Percentiles rank a stretch among this genome's conserved stretches.
phyloP scores from a whole-genome alignment of 1,140 invertebrate genomes.

The Bombus affinis region DNA sequence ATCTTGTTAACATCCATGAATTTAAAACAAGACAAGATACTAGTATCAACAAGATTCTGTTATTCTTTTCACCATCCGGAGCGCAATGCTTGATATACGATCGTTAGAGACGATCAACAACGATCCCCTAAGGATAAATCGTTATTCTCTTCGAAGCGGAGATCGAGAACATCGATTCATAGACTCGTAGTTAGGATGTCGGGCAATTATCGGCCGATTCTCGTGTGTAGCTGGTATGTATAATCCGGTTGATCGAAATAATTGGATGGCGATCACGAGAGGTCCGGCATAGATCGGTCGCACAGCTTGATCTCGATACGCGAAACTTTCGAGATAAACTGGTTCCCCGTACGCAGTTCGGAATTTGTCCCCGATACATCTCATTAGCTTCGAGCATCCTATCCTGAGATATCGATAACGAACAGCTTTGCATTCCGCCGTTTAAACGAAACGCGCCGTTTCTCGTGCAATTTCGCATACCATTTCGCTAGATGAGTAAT shows the following conservation, averaged over 20 bases:
- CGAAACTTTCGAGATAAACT: conserved; percentile 72
- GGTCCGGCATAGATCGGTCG: conserved; percentile 46
- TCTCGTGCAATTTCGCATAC: not conserved
- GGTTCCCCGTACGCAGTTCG: conserved; percentile 60
- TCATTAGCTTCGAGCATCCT: conserved; percentile 67
- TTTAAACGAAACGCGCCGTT: not conserved
- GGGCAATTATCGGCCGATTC: conserved; percentile 12
- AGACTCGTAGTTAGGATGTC: not conserved
- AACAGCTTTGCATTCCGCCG: not conserved
- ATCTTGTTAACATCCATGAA: not conserved
- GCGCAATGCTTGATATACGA: not conserved
- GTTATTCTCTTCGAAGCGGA: not conserved
- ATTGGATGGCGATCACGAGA: not conserved
- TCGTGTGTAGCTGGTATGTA: not conserved
- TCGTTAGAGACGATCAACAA: not conserved
- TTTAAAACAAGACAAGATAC: not conserved
- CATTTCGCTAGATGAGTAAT: not conserved
- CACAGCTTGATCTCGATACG: conserved; percentile 56
- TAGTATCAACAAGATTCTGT: not conserved
- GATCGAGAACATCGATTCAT: not conserved
- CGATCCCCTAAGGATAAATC: not conserved
- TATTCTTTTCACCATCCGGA: not conserved
- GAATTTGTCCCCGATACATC: conserved; percentile 74
- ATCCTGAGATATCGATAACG: conserved; percentile 44
- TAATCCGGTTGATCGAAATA: conserved; percentile 15